Base-by-base conservation (phyloP, 2,113 vertebrate genomes). In the Ptyas mucosa region DNA sequence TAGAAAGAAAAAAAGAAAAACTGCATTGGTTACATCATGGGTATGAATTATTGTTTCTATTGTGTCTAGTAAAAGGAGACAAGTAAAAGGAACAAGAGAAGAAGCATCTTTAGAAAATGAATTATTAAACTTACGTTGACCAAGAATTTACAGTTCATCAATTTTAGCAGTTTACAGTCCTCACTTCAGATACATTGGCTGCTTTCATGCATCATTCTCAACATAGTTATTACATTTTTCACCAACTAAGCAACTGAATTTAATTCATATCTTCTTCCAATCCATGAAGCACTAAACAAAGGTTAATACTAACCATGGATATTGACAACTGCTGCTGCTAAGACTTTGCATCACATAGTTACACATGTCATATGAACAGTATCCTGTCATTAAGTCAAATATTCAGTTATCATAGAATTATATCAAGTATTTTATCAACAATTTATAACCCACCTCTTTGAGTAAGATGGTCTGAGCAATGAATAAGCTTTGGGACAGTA, bases 1-100 rank as follows among this genome's bases (percentile, higher is more conserved):
- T 1, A 88, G 88, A 89, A 43, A 90, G 43, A 97, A 97, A 95
- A 53, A 61, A 1, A 20, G 43, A 58, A 95, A 97, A 96, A 93
- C 94, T 91, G 64, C 86, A 94, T 92, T 97, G 96, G 96, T 97
- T 97, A 96, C 94, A 94, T 97, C 95, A 94, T 89, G 90, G 15
- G 75, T 94, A 90, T 90, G 93, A 87, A 95, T 94, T 89, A 87
- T 69, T 95, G 90, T 94, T 94, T 95, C 91, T 92, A 93, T 88
- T 94, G 89, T 94, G 92, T 95, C 89, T 93, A 96, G 90, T 90
- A 94, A 90, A 95, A 96, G 34, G 23, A 91, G 91, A 97, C 96
- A 95, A 61, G 94, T 94, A 75, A 96, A 95, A 85, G 43, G 1
- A 87, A 90, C 18, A 18, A 91, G 34, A 57, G 1, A 90, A 24